A percentile compares a stretch with the other conserved stretches of the same genome.
Evolutionary conservation across 2,797 vertebrate species (phyloP).

Genomic region (Petrocephalus schoutedeni): DNA sequence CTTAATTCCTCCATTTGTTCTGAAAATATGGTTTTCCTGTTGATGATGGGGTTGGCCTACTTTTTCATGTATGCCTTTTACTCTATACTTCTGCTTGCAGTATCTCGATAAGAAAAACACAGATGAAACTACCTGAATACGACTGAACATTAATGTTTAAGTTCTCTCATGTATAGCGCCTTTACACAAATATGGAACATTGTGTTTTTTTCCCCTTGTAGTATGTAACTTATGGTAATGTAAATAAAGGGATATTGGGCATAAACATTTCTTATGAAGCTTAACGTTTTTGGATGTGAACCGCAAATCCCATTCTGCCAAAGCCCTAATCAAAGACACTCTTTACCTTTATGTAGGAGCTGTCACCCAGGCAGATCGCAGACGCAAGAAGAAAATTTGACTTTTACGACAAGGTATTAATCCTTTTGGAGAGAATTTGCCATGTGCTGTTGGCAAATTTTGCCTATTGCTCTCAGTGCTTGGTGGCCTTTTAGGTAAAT

Average conservation of each 20-base stretch:
- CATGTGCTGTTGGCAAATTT: not conserved
- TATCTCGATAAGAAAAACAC: not conserved
- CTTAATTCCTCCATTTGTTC: constrained; percentile 21
- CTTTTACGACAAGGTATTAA: constrained; percentile 52
- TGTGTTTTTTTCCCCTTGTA: constrained; percentile 1
- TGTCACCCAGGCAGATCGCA: constrained; percentile 51
- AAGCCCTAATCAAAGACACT: not conserved
- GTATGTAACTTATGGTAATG: not conserved
- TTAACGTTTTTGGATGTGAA: not conserved
- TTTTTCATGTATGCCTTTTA: constrained; percentile 26
- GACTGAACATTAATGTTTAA: not conserved
- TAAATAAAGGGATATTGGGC: not conserved
- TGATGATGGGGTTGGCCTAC: constrained; percentile 44
- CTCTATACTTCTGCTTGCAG: not conserved
- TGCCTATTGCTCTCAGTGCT: not conserved
- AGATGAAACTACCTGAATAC: not conserved
- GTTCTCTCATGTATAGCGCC: not conserved
- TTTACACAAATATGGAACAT: not conserved
- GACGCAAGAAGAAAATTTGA: constrained; percentile 56
- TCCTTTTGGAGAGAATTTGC: not conserved
- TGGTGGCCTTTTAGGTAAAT: not conserved
- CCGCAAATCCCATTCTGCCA: not conserved
- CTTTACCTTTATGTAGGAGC: constrained; percentile 46
- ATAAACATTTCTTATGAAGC: not conserved
- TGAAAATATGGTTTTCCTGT: constrained; percentile 41